Conservation (phyloP, 2,888 invertebrate species). For the Drosophila putrida region DNA sequence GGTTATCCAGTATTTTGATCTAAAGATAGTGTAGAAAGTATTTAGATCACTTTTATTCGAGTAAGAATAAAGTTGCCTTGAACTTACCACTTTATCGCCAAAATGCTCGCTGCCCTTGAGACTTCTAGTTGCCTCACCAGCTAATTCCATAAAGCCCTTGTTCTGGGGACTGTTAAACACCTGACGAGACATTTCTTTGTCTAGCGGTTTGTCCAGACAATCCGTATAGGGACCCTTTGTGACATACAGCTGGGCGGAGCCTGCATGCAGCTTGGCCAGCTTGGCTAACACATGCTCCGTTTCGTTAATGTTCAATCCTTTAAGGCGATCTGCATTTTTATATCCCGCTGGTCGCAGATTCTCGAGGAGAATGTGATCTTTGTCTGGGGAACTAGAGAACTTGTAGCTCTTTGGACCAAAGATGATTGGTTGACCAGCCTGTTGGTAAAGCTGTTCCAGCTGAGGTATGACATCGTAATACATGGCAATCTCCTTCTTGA, state of each 20-base stretch:
- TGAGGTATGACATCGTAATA: constrained; percentile 60
- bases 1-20: constrained; percentile 5
- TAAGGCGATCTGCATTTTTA: constrained; percentile 72
- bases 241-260: constrained; percentile 72
- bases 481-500: constrained; percentile 68
- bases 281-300: constrained; percentile 72
- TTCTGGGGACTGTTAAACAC: background rate
- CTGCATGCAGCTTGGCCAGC: constrained; percentile 82
- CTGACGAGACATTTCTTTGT: constrained; percentile 20
- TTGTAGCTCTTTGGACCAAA: constrained; percentile 66
- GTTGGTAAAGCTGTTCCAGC: constrained; percentile 60
- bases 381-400: constrained; percentile 15
- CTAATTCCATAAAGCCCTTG: background rate
- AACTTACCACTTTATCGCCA: constrained; percentile 47
- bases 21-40: background rate
- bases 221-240: constrained; percentile 56
- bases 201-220: constrained; percentile 31
- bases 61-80: no score
- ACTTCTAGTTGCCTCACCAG: background rate
- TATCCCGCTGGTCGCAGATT: constrained; percentile 26
- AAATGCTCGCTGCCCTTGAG: constrained; percentile 35
- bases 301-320: constrained; percentile 74
- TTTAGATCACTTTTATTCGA: background rate
- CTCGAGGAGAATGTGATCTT: constrained; percentile 67
- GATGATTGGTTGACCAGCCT: constrained; percentile 47